Conservation (phyloP, 2,113 vertebrate species). For the Pachypanchax playfairii region DNA sequence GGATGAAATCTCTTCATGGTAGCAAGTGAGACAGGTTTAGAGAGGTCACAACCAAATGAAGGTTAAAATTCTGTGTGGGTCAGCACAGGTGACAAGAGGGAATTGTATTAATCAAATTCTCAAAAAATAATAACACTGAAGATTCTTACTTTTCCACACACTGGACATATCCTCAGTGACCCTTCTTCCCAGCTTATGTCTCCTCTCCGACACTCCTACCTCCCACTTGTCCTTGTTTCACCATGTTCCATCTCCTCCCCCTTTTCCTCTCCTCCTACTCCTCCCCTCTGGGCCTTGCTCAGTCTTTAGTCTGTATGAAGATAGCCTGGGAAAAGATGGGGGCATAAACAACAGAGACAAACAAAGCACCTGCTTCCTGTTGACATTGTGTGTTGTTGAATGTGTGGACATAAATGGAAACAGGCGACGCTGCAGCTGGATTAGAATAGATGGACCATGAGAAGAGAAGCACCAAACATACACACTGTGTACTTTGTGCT, state of each 20-base stretch:
- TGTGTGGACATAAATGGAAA: slow-evolving; percentile 67
- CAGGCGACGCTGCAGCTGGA: slow-evolving; percentile 47
- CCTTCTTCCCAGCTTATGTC: background rate
- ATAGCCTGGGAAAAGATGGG: slow-evolving; percentile 61
- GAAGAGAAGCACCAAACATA: slow-evolving; percentile 36
- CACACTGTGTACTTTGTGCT: background rate
- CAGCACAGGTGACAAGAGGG: background rate
- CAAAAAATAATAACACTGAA: slow-evolving; percentile 38
- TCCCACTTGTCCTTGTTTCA: background rate
- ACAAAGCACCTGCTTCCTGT: slow-evolving; percentile 78
- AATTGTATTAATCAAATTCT: slow-evolving; percentile 15
- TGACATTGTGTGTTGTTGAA: slow-evolving; percentile 58
- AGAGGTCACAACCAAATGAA: background rate
- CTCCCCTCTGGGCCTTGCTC: slow-evolving; percentile 23
- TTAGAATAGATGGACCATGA: slow-evolving; percentile 33
- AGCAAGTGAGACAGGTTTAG: slow-evolving; percentile 44
- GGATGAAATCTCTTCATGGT: slow-evolving; percentile 9
- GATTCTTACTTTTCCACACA: slow-evolving; percentile 20
- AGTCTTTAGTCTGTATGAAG: slow-evolving; percentile 11
- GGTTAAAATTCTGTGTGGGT: background rate
- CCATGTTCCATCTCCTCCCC: slow-evolving; percentile 1
- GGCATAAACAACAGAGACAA: slow-evolving; percentile 68
- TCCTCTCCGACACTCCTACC: background rate
- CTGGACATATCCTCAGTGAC: background rate
- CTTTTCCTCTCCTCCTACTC: slow-evolving; percentile 5